Evolutionary conservation across 37 sponge, comb jelly and placozoan species (phyloP).

Genomic region (Petrosia ficiformis): DNA sequence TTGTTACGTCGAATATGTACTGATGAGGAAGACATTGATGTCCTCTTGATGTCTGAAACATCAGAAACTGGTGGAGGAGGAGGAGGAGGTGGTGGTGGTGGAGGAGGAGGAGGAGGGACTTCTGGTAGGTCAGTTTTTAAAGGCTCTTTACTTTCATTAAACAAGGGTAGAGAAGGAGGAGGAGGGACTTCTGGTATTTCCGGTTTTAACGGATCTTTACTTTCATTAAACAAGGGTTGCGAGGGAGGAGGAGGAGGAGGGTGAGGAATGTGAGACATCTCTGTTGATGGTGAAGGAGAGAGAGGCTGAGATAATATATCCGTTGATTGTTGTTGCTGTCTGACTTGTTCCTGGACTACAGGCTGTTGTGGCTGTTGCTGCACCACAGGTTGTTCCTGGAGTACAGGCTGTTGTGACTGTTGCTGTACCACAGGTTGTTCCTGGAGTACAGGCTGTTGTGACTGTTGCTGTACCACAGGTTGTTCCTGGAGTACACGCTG

Average conservation of each 20-base stretch:
- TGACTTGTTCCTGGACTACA: neutral
- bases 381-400: neutral
- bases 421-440: conserved; percentile 24
- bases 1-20: conserved; percentile 22
- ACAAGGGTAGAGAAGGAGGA: conserved; percentile 27
- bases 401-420: neutral
- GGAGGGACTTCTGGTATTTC: conserved; percentile 15
- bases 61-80: neutral
- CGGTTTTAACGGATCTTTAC: conserved; percentile 4
- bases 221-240: conserved; percentile 15
- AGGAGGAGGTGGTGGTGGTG: conserved; percentile 3
- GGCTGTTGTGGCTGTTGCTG: neutral
- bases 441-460: conserved; percentile 9
- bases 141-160: neutral
- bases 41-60: neutral
- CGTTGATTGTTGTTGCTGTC: neutral
- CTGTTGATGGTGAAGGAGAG: conserved; percentile 7
- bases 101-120: conserved; percentile 14
- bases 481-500: neutral
- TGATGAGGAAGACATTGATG: neutral
- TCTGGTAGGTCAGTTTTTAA: neutral
- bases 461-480: conserved; percentile 23
- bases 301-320: neutral
- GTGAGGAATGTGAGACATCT: conserved; percentile 29
- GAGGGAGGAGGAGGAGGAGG: conserved; percentile 62